A percentile compares a stretch with the other conserved stretches of the same genome.
phyloP scores from a whole-genome alignment of 2,888 invertebrate genomes.

The Tetramorium bicarinatum region DNA sequence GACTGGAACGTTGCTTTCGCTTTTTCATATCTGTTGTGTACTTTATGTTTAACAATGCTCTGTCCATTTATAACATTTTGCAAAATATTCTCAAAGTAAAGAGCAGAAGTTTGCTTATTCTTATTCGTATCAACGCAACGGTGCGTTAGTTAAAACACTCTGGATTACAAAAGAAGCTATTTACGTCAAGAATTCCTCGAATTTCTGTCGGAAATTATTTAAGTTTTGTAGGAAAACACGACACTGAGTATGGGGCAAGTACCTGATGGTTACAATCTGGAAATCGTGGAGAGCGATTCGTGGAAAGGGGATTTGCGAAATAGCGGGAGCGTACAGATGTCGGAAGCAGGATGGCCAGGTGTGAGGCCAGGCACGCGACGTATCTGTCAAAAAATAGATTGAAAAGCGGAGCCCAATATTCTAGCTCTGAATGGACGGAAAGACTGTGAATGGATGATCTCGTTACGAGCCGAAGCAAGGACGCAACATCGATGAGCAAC shows the following conservation, averaged over 20 bases:
- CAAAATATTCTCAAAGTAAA: background rate
- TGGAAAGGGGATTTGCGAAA: conserved; percentile 55
- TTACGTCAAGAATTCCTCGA: background rate
- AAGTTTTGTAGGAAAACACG: background rate
- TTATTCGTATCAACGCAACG: background rate
- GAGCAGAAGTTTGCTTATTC: background rate
- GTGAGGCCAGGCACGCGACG: conserved; percentile 76
- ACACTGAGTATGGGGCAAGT: background rate
- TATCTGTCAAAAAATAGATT: conserved; percentile 72
- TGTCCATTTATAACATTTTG: background rate
- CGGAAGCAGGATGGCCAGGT: conserved; percentile 74
- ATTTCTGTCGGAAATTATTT: background rate
- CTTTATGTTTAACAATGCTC: background rate
- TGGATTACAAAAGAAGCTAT: background rate
- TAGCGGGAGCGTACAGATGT: conserved; percentile 75
- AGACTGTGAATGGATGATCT: conserved; percentile 68
- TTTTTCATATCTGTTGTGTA: background rate
- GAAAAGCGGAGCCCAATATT: conserved; percentile 61
- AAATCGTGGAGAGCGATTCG: conserved; percentile 62
- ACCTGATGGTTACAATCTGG: conserved; percentile 35
- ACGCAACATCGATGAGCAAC: conserved; percentile 45
- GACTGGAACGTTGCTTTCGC: background rate
- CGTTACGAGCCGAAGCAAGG: conserved; percentile 44
- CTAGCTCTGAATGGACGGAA: conserved; percentile 59
- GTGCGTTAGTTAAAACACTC: background rate